These are phyloP conservation scores for Myzus persicae DNA, from an alignment of 1,140 invertebrate genomes.

Conservation along the genomic window DNA sequence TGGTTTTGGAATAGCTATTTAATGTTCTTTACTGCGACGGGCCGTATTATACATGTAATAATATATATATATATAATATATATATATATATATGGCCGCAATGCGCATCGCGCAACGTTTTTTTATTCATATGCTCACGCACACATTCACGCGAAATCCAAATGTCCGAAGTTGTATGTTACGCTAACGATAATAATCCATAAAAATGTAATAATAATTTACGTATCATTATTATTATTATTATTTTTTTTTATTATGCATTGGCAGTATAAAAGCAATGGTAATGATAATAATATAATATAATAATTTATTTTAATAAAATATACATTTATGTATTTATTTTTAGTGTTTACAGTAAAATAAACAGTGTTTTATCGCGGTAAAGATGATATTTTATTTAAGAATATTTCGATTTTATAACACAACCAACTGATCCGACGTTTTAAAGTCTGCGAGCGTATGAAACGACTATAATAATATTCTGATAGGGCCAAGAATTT, in stretches of 20 bases:
- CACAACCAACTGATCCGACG: neutral
- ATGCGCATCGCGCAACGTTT: neutral
- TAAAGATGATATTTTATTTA: neutral
- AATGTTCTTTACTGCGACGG: neutral
- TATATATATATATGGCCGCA: neutral
- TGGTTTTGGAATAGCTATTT: conserved; percentile 38
- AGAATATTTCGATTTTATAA: conserved; percentile 5
- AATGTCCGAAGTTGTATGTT: neutral
- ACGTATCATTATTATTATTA: neutral
- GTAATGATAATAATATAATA: neutral
- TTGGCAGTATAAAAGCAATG: neutral
- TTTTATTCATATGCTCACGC: neutral
- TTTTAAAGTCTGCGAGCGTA: neutral
- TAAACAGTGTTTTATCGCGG: neutral
- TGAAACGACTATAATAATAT: neutral
- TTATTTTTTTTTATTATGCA: neutral
- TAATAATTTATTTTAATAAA: conserved; percentile 14
- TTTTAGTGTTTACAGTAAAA: neutral
- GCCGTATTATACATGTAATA: neutral
- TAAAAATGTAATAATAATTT: neutral
- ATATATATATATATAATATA: neutral
- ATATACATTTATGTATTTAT: conserved; percentile 12
- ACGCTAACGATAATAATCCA: neutral
- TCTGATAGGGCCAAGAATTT: neutral
- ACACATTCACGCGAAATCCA: neutral